Conservation (phyloP, 2,113 vertebrate genomes). For the Leptosomus discolor region DNA sequence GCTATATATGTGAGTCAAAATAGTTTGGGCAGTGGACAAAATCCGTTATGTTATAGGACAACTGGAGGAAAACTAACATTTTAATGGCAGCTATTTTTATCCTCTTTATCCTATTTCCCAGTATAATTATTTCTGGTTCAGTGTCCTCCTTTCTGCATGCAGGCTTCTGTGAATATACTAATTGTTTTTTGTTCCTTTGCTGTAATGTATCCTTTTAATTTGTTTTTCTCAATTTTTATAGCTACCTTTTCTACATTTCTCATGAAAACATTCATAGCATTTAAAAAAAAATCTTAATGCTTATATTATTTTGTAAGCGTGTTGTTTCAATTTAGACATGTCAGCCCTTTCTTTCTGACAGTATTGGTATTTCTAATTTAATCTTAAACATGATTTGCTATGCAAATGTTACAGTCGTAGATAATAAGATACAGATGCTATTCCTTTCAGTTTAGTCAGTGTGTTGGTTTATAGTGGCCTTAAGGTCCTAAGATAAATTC, state of each 20-base stretch:
- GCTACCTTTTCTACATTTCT: background rate
- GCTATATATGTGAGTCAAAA: background rate
- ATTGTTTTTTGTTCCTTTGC: background rate
- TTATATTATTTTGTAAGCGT: background rate
- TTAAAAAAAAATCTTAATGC: background rate
- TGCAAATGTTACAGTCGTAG: background rate
- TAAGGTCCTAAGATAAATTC: background rate
- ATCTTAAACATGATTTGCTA: background rate
- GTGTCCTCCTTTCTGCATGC: slow-evolving; percentile 48
- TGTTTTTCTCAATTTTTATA: background rate
- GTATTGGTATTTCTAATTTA: background rate
- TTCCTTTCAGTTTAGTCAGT: background rate
- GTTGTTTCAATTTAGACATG: background rate
- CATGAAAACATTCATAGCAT: background rate
- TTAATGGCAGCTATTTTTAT: slow-evolving; percentile 60
- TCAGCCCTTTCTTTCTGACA: background rate
- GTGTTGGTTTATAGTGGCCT: background rate
- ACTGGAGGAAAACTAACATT: slow-evolving; percentile 36
- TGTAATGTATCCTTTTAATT: background rate
- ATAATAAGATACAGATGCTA: background rate
- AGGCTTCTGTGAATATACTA: background rate
- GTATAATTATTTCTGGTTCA: slow-evolving; percentile 61
- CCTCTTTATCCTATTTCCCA: slow-evolving; percentile 57
- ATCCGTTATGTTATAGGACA: background rate
- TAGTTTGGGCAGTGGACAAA: background rate